Base-by-base conservation (phyloP, 2,113 vertebrate genomes). In the Hepsetus odoe region DNA sequence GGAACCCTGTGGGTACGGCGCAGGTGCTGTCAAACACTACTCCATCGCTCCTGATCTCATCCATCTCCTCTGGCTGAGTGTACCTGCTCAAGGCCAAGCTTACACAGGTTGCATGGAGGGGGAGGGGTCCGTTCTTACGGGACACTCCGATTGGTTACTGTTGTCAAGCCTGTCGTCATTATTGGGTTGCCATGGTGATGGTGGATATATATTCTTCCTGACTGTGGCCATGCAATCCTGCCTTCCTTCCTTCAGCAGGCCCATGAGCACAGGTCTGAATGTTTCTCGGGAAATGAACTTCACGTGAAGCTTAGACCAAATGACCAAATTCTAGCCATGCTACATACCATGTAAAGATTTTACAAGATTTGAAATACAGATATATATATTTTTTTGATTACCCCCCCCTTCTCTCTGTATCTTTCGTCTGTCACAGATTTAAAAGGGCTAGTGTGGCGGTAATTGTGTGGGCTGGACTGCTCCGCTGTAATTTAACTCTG, bases 71-170 rank as follows among this genome's bases (percentile, higher is more conserved):
- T 59, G 30, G 49, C 49, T 69, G 49, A 78, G 67, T 33, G 28
- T 74, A 79, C 66, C 49, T 79, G 58, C 76, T 66, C 18, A 46
- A 76, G 67, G 77, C 72, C 18, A 58, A 56, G 53, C 32, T 35
- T 62, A 28, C 4, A 26, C 13, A 7, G 40, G 51, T 55, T 55
- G 51, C n/a, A 24, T 30, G 38, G 40, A 67, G 64, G 40, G 26
- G 66, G n/a, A 32, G 33, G 20, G 44, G 44, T 24, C 69, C 20
- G 7, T 11, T 33, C 55, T 44, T 53, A 35, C 9, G 8, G 70
- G 55, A 44, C 4, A 8, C 65, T 55, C 16, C 22, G 2, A 74
- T 69, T 82, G 72, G 81, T 40, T 49, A 46, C n/a, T 59, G n/a
- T 46, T 68, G 30, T 72, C 38, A 49, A 32, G 49, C 55, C 53